phyloP scores from a whole-genome alignment of 2,797 vertebrate genomes.

The Odontamblyopus lacepedii region DNA sequence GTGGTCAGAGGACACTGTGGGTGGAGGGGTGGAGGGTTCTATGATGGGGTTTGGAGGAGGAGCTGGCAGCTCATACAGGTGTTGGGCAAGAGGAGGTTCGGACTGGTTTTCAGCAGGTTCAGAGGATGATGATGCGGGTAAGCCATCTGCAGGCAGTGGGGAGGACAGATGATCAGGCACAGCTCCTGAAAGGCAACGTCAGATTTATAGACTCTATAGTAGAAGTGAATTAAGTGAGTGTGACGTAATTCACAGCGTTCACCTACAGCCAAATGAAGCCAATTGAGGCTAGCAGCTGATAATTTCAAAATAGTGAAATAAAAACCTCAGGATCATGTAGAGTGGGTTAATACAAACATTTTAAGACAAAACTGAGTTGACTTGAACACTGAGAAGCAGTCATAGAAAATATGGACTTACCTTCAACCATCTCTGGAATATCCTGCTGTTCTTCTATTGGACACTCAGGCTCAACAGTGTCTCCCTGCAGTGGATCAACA shows the following conservation, averaged over 20 bases:
- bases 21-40: slow-evolving; percentile 68
- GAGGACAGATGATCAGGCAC: slow-evolving; percentile 44
- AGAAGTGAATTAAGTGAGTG: background rate
- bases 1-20: slow-evolving; percentile 54
- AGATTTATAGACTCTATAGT: slow-evolving; percentile 12
- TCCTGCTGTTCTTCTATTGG: background rate
- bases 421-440: background rate
- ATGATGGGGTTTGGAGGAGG: background rate
- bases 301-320: too few relatives aligned
- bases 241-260: too few relatives aligned
- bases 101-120: background rate
- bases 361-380: too few relatives aligned
- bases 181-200: slow-evolving; percentile 49
- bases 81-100: background rate
- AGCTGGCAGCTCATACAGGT: background rate
- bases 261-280: too few relatives aligned
- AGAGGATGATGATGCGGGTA: slow-evolving; percentile 8
- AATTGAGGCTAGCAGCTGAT: too few relatives aligned
- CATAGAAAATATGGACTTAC: background rate
- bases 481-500: background rate
- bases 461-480: background rate
- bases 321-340: too few relatives aligned
- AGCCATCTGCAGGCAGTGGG: slow-evolving; percentile 41
- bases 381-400: background rate
- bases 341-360: too few relatives aligned